Evolutionary conservation across 2,888 invertebrate genomes (phyloP).

Genomic region (Tenthredo scrophulariae): DNA sequence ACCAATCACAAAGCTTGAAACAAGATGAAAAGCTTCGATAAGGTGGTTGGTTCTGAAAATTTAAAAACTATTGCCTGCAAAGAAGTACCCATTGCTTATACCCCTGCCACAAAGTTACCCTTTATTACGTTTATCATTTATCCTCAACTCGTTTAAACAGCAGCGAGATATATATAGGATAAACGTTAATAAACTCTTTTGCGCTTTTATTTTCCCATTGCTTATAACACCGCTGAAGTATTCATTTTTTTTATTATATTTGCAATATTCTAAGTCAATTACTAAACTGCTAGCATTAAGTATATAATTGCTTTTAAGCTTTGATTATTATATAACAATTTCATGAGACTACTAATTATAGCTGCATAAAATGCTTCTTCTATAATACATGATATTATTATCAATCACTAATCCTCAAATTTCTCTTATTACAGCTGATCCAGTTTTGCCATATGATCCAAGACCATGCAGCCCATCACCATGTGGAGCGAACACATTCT

Average conservation of each 20-base stretch:
- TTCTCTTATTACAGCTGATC: constrained; percentile 57
- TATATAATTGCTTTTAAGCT: constrained; percentile 44
- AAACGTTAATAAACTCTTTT: constrained; percentile 31
- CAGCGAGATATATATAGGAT: constrained; percentile 25
- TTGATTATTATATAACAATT: constrained; percentile 30
- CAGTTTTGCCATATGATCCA: constrained; percentile 57
- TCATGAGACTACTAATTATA: constrained; percentile 20
- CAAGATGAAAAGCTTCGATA: constrained; percentile 30
- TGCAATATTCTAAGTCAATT: not conserved
- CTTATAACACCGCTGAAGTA: constrained; percentile 36
- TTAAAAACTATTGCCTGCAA: constrained; percentile 22
- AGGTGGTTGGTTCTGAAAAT: constrained; percentile 46
- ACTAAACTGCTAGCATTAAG: constrained; percentile 24
- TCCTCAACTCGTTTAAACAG: constrained; percentile 40
- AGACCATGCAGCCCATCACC: constrained; percentile 83
- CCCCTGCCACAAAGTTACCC: constrained; percentile 39
- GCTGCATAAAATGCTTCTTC: constrained; percentile 59
- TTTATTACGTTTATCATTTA: constrained; percentile 40
- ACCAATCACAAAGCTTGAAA: constrained; percentile 42
- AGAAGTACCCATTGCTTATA: not conserved
- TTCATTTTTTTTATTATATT: not conserved
- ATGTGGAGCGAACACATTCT: constrained; percentile 85
- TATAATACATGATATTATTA: constrained; percentile 53
- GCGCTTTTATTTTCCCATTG: constrained; percentile 44
- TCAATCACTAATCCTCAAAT: constrained; percentile 57